Evolutionary conservation across 1,140 invertebrate species (phyloP), one percentile per base, ranked within the genome.

Genomic region (Nasonia giraulti): DNA sequence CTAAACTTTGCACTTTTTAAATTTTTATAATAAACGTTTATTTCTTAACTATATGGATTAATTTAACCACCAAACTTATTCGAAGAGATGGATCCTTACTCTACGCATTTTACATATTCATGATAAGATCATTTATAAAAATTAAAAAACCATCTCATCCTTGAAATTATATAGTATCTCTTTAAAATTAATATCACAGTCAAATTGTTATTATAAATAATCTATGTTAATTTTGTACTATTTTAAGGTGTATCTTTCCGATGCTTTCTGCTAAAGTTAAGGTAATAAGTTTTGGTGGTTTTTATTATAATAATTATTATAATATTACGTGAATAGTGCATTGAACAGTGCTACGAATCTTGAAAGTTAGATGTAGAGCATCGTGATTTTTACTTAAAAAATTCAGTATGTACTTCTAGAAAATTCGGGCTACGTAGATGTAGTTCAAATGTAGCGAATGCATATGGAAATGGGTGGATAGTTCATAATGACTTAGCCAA

Each of bases 301-400:
- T 84, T 78, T 80, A 68, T 86, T 88, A 86, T 81, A 75, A 82
- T 87, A 86, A 82, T 87, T 82, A 87, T 84, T 85, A 83, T 50
- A 76, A 88, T 87, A 87, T 86, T 90, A 27, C 62, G 87, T 87
- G 85, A 89, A 87, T 89, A 89, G 88, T 89, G 88, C 80, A 87
- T 89, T 87, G 83, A 89, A 69, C 71, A 84, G 87, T 90, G 87
- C 85, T 85, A 71, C 85, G 83, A 89, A 86, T 85, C 50, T 84
- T 76, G 12, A 86, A 83, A 81, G 77, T 80, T 91, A 91, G 90
- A 89, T 87, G 87, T 92, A 91, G 91, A 91, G 90, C 88, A 91
- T 91, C 91, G 88, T 88, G 90, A 87, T 88, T 88, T 91, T 88
- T 91, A 89, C 89, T 90, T 89, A 90, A 90, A 47, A 47, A 74